Conservation (phyloP, 2,797 vertebrate genomes). For the Gastrophryne carolinensis region DNA sequence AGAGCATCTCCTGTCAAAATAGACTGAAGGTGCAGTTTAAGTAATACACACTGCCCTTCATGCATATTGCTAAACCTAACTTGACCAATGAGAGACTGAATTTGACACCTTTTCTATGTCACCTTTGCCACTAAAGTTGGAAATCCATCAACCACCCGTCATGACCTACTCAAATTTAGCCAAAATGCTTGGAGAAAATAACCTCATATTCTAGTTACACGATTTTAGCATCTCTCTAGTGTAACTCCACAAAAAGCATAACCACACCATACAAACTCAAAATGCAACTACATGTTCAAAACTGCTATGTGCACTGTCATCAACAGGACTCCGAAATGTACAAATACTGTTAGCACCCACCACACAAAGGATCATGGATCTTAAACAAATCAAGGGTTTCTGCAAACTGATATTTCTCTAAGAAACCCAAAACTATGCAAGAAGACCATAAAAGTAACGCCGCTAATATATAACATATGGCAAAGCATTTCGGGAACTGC, state of each 20-base stretch:
- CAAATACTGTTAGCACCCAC: slow-evolving; percentile 16
- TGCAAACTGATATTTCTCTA: not conserved
- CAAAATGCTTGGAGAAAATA: too few relatives aligned
- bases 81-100: not conserved
- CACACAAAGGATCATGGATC: not conserved
- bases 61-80: too few relatives aligned
- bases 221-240: not conserved
- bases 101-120: not conserved
- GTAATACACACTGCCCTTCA: not conserved
- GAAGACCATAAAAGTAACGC: not conserved
- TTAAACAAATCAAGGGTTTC: not conserved
- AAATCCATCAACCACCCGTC: not conserved
- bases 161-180: too few relatives aligned
- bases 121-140: not conserved
- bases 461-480: not conserved
- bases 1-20: too few relatives aligned
- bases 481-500: not conserved
- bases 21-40: too few relatives aligned
- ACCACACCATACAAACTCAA: slow-evolving; percentile 16
- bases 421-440: not conserved
- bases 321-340: slow-evolving; percentile 22
- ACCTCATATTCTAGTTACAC: too few relatives aligned
- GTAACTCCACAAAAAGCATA: not conserved
- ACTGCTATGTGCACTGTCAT: not conserved
- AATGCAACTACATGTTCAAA: not conserved